Percentiles rank a stretch among this genome's conserved stretches.
phyloP scores from a whole-genome alignment of 2,888 invertebrate species.

The Lasius fuliginosus region DNA sequence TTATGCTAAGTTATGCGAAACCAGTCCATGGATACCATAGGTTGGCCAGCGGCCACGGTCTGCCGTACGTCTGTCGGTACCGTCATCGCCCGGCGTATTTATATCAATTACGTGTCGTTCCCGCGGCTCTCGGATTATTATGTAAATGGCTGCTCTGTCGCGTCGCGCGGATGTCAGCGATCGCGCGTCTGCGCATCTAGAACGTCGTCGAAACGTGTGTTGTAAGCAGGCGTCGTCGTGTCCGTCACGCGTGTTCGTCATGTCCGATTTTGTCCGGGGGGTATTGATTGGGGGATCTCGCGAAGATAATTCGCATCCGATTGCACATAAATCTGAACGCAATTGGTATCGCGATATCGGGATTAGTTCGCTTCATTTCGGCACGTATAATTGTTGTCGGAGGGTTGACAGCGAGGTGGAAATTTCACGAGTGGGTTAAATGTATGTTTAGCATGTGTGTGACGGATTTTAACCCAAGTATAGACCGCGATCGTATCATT shows the following conservation, averaged over 20 bases:
- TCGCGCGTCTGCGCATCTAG: constrained; percentile 47
- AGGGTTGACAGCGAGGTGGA: background rate
- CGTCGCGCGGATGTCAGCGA: constrained; percentile 68
- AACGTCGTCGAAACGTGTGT: constrained; percentile 26
- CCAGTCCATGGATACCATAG: constrained; percentile 81
- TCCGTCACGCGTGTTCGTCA: background rate
- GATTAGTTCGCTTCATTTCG: background rate
- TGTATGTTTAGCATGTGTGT: background rate
- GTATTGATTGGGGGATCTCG: constrained; percentile 10
- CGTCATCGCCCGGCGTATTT: constrained; percentile 83
- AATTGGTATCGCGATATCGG: background rate
- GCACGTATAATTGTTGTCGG: background rate
- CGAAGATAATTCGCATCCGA: constrained; percentile 23
- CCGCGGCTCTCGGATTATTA: constrained; percentile 83
- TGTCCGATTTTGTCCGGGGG: constrained; percentile 31
- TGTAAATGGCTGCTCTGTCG: constrained; percentile 80
- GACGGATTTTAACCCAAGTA: background rate
- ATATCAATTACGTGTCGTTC: constrained; percentile 85
- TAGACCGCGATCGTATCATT: background rate
- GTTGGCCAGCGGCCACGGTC: constrained; percentile 82
- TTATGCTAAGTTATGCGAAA: constrained; percentile 86
- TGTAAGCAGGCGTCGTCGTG: constrained; percentile 32
- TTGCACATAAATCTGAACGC: background rate
- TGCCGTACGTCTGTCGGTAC: constrained; percentile 82
- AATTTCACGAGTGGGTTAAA: background rate